Percentiles rank a stretch among this genome's conserved stretches.
Evolutionary conservation across 2,888 invertebrate species (phyloP).

Genomic region (Heliconius charithonia): DNA sequence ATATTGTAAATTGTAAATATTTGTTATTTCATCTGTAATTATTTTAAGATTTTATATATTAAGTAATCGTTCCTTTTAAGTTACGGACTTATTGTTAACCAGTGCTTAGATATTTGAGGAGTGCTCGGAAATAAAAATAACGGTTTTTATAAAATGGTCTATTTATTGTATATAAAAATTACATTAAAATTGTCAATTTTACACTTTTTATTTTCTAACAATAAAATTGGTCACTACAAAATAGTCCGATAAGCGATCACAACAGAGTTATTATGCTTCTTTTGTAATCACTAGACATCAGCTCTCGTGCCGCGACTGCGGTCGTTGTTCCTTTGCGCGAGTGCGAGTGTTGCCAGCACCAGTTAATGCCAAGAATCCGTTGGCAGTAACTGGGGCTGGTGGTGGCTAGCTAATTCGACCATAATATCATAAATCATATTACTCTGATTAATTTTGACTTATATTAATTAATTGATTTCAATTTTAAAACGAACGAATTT

Average conservation of each 20-base stretch:
- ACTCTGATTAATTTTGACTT: background rate
- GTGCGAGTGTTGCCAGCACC: slow-evolving; percentile 14
- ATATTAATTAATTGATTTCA: slow-evolving; percentile 5
- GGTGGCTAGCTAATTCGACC: slow-evolving; percentile 13
- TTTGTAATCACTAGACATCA: slow-evolving; percentile 24
- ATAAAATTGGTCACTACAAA: slow-evolving; percentile 84
- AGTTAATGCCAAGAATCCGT: background rate
- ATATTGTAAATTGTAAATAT: slow-evolving; percentile 62
- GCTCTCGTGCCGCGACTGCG: slow-evolving; percentile 1
- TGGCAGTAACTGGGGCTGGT: too few relatives aligned
- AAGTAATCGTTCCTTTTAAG: slow-evolving; percentile 45
- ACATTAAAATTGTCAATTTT: slow-evolving; percentile 84
- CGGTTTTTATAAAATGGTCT: slow-evolving; percentile 78
- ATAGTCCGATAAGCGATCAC: slow-evolving; percentile 81
- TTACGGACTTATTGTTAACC: slow-evolving; percentile 37
- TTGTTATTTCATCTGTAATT: slow-evolving; percentile 47
- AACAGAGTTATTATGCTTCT: slow-evolving; percentile 73
- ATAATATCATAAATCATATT: slow-evolving; percentile 16
- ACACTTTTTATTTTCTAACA: slow-evolving; percentile 75
- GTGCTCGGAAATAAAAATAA: slow-evolving; percentile 54
- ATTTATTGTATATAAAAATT: slow-evolving; percentile 85
- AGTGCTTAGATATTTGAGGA: slow-evolving; percentile 42
- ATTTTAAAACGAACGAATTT: background rate
- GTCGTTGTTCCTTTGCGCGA: slow-evolving; percentile 6
- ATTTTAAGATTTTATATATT: slow-evolving; percentile 30